Evolutionary conservation across 1,140 invertebrate species (phyloP).

Genomic region (Linepithema humile): DNA sequence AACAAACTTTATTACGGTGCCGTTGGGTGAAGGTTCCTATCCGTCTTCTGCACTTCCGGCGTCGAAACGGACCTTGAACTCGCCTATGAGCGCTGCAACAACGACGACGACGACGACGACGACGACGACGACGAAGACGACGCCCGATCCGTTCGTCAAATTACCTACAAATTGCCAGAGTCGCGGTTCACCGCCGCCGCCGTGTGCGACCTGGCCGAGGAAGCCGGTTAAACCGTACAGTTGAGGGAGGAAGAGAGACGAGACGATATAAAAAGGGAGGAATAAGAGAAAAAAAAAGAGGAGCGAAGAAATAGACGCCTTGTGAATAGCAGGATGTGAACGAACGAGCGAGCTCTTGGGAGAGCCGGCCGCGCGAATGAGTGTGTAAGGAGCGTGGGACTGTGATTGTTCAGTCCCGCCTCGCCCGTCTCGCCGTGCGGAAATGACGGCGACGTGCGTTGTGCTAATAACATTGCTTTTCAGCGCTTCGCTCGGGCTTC

Average conservation of each 20-base stretch:
- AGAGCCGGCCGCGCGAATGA: slow-evolving; percentile 65
- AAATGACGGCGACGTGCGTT: slow-evolving; percentile 52
- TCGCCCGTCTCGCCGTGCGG: slow-evolving; percentile 7
- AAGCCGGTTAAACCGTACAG: slow-evolving; percentile 26
- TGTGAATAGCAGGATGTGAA: slow-evolving; percentile 74
- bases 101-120: not conserved
- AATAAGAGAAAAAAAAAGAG: not conserved
- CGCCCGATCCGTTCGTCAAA: slow-evolving; percentile 39
- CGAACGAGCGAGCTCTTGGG: slow-evolving; percentile 57
- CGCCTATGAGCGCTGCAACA: not conserved
- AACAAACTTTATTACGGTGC: not conserved
- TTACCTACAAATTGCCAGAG: slow-evolving; percentile 34
- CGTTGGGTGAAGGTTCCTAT: not conserved
- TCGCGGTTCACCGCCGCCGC: slow-evolving; percentile 41
- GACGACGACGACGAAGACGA: slow-evolving; percentile 7
- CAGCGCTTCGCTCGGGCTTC: slow-evolving; percentile 15
- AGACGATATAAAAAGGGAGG: slow-evolving; percentile 4
- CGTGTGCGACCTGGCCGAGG: slow-evolving; percentile 18
- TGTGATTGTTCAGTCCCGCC: slow-evolving; percentile 64
- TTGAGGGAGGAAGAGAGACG: not conserved
- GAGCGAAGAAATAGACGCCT: slow-evolving; percentile 59
- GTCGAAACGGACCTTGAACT: slow-evolving; percentile 18
- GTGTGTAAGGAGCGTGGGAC: slow-evolving; percentile 71
- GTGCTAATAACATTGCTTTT: slow-evolving; percentile 52
- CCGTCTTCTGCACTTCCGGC: slow-evolving; percentile 4